Percentiles rank a stretch among this genome's conserved stretches.
These are phyloP conservation scores for Galago senegalensis DNA, from an alignment of 2,797 vertebrate species.

Conservation along the genomic window DNA sequence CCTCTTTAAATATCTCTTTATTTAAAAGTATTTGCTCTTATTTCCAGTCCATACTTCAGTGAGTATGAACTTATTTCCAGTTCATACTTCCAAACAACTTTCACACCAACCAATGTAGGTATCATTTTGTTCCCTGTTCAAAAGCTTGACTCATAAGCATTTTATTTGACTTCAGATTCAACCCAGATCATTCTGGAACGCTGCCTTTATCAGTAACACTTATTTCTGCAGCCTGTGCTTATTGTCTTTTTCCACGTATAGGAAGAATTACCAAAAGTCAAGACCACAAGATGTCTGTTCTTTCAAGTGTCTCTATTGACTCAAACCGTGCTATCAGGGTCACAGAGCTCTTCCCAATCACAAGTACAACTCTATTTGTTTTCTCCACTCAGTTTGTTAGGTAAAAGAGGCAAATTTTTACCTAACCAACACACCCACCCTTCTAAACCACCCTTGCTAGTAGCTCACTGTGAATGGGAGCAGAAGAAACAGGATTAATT, in stretches of 20 bases:
- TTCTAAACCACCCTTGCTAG: not conserved
- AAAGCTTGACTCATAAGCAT: not conserved
- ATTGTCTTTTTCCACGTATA: not conserved
- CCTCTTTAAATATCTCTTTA: not conserved
- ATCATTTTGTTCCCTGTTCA: not conserved
- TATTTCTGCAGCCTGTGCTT: not conserved
- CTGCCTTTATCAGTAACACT: not conserved
- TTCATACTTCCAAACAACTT: slow-evolving; percentile 16
- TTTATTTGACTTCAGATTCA: not conserved
- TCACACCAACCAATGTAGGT: not conserved
- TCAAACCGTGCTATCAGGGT: not conserved
- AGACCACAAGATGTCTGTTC: not conserved
- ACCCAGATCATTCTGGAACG: not conserved
- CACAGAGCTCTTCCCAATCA: not conserved
- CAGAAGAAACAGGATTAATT: not conserved
- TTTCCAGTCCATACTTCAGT: not conserved
- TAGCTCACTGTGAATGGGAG: not conserved
- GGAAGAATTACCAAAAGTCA: not conserved
- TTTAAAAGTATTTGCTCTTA: not conserved
- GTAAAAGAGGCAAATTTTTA: not conserved
- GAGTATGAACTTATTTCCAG: not conserved
- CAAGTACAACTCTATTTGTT: not conserved
- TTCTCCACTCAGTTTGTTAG: slow-evolving; percentile 39
- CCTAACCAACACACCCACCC: not conserved
- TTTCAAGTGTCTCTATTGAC: not conserved